Evolutionary conservation across 1,140 invertebrate species (phyloP), one percentile per base, ranked within the genome.

Genomic region (Cherax quadricarinatus): DNA sequence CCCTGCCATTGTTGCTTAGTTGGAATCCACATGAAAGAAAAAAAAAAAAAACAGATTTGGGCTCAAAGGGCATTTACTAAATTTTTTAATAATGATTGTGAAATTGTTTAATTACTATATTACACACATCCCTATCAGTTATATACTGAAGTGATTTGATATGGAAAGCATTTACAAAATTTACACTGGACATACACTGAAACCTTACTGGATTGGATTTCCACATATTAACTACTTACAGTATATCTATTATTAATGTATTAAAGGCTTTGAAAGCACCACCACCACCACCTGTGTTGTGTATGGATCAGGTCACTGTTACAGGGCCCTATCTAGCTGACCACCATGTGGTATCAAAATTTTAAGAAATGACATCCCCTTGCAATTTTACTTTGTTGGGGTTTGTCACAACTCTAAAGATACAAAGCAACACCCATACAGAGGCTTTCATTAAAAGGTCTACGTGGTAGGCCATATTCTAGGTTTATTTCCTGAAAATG

Each of bases 111-210:
- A 62, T n/a, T 86, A 53, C 62, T 51, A 41, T 70, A 70, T 24
- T 21, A 75, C 62, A 70, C 85, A 75, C 48, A 41, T 75, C 51
- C 41, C 87, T 62, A 66, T 66, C 85, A 87, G 73, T 57, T 57
- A 84, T 6, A 90, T 75, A 70, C 85, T 86, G 78, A 48, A 86
- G 16, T 91, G 48, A 81, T 91, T 91, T 82, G 84, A 91, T 91
- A 91, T 86, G 84, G 90, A 91, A 91, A 91, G 84, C 90, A 91
- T 86, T 91, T 86, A 91, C 78, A 91, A 86, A 91, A 91, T 86
- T 48, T 73, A 70, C 73, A 91, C n/a, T 86, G 90, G 90, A 86
- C 89, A 86, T n/a, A 79, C 60, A 81, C 48, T 91, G 73, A 86
- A 91, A 80, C 70, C 57, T 62, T 91, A 91, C 21, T 80, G 75